Percentiles rank a stretch among this genome's conserved stretches.
These are phyloP conservation scores for Montifringilla adamsi DNA, from an alignment of 2,113 vertebrate species.

Conservation along the genomic window DNA sequence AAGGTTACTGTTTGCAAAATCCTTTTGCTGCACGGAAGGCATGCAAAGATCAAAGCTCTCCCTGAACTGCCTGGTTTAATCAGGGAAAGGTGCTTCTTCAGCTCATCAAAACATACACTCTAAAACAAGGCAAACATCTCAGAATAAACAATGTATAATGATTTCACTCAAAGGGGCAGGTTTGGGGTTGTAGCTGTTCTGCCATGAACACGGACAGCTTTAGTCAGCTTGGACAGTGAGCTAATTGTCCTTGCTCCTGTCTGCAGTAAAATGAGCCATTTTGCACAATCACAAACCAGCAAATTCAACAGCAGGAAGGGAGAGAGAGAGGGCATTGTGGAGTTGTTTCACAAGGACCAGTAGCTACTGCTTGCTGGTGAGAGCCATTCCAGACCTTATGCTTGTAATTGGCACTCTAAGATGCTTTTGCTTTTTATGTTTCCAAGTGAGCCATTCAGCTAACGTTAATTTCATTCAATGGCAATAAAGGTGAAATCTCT, in stretches of 20 bases:
- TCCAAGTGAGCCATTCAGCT: constrained; percentile 41
- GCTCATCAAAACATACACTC: neutral
- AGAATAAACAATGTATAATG: neutral
- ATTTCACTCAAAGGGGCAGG: neutral
- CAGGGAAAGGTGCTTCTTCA: neutral
- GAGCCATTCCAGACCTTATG: constrained; percentile 39
- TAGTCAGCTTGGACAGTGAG: neutral
- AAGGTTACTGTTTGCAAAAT: constrained; percentile 13
- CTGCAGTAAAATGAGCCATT: neutral
- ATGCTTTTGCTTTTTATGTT: constrained; percentile 35
- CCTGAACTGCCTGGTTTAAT: neutral
- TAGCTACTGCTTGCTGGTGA: neutral
- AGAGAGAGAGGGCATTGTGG: neutral
- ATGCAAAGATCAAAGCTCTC: constrained; percentile 27
- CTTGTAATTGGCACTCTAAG: constrained; percentile 44
- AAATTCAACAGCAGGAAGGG: neutral
- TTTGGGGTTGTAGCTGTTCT: neutral
- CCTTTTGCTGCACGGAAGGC: neutral
- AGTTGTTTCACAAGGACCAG: neutral
- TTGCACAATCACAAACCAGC: neutral
- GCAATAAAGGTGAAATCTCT: constrained; percentile 44
- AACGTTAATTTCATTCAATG: neutral
- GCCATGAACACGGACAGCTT: neutral
- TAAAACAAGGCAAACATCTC: neutral
- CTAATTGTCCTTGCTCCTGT: neutral